Base-by-base conservation (phyloP, 2,113 vertebrate genomes). In the Dunckerocampus dactyliophorus region DNA sequence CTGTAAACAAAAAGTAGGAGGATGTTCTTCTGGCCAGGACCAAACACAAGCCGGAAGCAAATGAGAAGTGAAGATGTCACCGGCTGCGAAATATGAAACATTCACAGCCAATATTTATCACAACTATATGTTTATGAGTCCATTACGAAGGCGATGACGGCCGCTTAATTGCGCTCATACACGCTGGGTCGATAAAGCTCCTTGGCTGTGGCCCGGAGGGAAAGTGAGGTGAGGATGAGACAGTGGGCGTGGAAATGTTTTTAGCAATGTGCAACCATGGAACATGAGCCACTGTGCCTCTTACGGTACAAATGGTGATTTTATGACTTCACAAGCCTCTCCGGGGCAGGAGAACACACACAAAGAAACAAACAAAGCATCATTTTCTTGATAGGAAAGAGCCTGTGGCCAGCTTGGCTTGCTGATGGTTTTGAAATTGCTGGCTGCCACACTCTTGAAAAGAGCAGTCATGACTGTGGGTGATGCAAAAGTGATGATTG, bases 161-260 rank as follows among this genome's bases (percentile, higher is more conserved):
- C 74, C 72, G 72, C 79, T 75, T 88, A 89, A 88, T 84, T 85
- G 86, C 67, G 62, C 77, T 83, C 84, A 76, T 74, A 85, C 77
- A 83, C 77, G 79, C 75, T 47, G 56, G 82, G 81, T 87, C 82
- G 67, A 88, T 89, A 88, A 82, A 65, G 63, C 51, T 70, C 42
- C 24, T 34, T 1, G 65, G 69, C 68, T 71, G 67, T 71, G 67
- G 67, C 64, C 68, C 55, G 63, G 46, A 58, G 71, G 65, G 47
- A 75, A 62, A 70, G 54, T 69, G 54, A 42, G 34, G 34, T 42
- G 61, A 47, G 53, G 55, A 43, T 42, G 47, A 55, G 17, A 28
- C 53, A 7, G 11, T 20, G 31, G 8, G 51, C 24, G 12, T 15
- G 22, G 15, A 4, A 37, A 34, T 17, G 42, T 47, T 47, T 16